Percentiles rank a stretch among this genome's conserved stretches.
Conservation (phyloP, 1,140 invertebrate genomes). For the Cydia pomonella region DNA sequence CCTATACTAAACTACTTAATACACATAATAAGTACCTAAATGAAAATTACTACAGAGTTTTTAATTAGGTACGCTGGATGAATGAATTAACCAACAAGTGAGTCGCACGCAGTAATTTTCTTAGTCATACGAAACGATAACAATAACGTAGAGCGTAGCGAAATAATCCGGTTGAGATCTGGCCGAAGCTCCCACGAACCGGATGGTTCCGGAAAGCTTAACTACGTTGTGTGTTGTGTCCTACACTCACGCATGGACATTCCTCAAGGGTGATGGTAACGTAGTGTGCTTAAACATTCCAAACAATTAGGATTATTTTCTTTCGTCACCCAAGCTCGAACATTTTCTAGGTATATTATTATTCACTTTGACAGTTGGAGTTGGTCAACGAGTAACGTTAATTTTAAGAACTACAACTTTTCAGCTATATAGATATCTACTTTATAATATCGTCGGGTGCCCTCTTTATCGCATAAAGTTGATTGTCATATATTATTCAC, state of each 20-base stretch:
- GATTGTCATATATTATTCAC: too few species aligned
- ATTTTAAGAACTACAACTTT: neutral
- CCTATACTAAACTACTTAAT: too few species aligned
- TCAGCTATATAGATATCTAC: neutral
- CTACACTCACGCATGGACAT: neutral
- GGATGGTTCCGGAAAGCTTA: constrained; percentile 54
- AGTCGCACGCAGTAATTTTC: neutral
- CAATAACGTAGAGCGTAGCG: constrained; percentile 40
- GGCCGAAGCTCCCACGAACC: constrained; percentile 54
- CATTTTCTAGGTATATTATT: constrained; percentile 15
- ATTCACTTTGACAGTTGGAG: neutral
- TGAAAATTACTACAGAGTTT: neutral
- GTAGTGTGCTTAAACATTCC: constrained; percentile 55
- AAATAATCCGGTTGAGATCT: constrained; percentile 63
- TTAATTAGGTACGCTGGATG: neutral
- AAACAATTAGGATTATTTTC: constrained; percentile 57
- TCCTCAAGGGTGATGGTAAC: constrained; percentile 17
- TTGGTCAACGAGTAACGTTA: neutral
- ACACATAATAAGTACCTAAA: neutral
- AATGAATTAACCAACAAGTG: neutral
- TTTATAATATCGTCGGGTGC: neutral
- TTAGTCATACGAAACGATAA: constrained; percentile 43
- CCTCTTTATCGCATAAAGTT: too few species aligned
- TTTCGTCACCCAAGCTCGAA: constrained; percentile 5
- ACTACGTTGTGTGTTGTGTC: neutral